Conservation (phyloP, 2,113 vertebrate species). For the Platycercus adscitus region DNA sequence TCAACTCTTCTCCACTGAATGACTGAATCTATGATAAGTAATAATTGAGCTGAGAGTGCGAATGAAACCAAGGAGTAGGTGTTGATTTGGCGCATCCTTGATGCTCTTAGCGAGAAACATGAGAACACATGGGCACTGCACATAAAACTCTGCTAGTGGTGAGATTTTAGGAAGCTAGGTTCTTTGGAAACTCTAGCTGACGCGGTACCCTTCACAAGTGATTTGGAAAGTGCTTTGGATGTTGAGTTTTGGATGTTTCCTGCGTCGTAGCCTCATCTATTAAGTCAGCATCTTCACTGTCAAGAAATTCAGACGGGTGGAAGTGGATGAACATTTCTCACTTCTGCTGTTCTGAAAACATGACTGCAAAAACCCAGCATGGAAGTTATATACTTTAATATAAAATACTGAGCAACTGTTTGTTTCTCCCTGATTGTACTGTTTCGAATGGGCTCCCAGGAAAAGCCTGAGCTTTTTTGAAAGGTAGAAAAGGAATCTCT, state of each 20-base stretch:
- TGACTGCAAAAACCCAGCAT: slow-evolving; percentile 33
- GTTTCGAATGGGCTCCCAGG: background rate
- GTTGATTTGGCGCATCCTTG: background rate
- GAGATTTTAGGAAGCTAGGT: background rate
- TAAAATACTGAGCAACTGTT: slow-evolving; percentile 18
- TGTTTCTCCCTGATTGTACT: background rate
- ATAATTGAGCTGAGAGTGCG: background rate
- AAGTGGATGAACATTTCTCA: background rate
- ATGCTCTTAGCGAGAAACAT: background rate
- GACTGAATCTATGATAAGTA: slow-evolving; percentile 23
- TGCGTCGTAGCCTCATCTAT: slow-evolving; percentile 28
- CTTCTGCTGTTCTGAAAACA: slow-evolving; percentile 49
- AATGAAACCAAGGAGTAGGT: slow-evolving; percentile 26
- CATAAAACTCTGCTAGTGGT: slow-evolving; percentile 1
- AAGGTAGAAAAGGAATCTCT: background rate
- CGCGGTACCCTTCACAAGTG: background rate
- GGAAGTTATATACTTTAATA: background rate
- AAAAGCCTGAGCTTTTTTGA: background rate
- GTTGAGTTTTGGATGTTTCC: slow-evolving; percentile 11
- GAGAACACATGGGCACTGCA: background rate
- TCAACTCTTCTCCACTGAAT: background rate
- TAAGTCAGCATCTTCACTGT: background rate
- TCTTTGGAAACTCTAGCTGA: slow-evolving; percentile 8
- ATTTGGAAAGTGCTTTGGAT: slow-evolving; percentile 14
- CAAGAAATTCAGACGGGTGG: background rate